Evolutionary conservation across 2,113 vertebrate genomes (phyloP), one percentile per base, ranked within the genome.

Genomic region (Nothocercus nigrocapillus): DNA sequence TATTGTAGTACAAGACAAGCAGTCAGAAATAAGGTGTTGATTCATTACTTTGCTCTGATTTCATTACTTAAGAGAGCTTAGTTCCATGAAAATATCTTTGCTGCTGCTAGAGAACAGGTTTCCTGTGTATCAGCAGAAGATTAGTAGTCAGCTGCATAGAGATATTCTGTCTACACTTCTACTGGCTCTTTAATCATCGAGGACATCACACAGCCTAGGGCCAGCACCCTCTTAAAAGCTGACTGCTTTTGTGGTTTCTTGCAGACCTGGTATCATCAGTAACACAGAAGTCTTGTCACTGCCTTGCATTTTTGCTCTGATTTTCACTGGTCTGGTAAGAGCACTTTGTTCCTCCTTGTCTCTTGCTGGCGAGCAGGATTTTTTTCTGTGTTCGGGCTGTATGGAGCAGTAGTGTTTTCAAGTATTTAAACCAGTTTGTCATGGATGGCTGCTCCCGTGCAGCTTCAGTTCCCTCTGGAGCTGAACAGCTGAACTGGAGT

Each of bases 191-290:
- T 75, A 82, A 82, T 94, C 63, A 67, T 21, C 59, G 47, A 61
- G 89, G 66, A 47, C n/a, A 85, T 58, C 24, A 2, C 62, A 24
- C n/a, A 82, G 95, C 82, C 68, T 82, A 75, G 69, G 53, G 81
- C 89, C 66, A 90, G 76, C 86, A 89, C 86, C 86, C 66, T 93
- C 34, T 27, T 89, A 94, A 93, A 67, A 34, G 62, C 45, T 58
- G 49, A 9, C 17, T 82, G 17, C 58, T 75, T 89, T 85, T 91
- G 80, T 77, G 85, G 64, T 73, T 91, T 59, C 75, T 88, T 81
- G 68, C 51, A 94, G 47, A 74, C 67, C 85, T 82, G 92, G 66
- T 61, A 24, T 51, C 36, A 16, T 54, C 62, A 61, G 47, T 53
- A 81, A 77, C 28, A 40, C 24, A 92, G 58, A 69, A 85, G 63